Base-by-base conservation (phyloP, 2,888 invertebrate species). In the Frankliniella fusca region DNA sequence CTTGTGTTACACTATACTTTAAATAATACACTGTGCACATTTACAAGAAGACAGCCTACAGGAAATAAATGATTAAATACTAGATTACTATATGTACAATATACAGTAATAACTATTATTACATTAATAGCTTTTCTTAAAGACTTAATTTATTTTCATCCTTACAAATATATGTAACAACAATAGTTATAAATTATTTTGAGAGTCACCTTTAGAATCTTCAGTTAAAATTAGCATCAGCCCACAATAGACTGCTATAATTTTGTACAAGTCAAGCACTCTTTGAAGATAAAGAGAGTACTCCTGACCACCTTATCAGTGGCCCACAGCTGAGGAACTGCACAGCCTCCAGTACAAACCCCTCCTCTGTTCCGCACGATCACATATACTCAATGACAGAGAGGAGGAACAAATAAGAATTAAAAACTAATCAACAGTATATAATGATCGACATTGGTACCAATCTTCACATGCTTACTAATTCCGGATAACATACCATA, bases 1-100 rank as follows among this genome's bases (percentile, higher is more conserved):
- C 83, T 82, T 82, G 80, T 70, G 81, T 82, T 81, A 80, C 82
- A 81, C 80, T 83, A 84, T 82, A 82, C 81, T 84, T 27, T 76
- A 27, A 76, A 76, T 76, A 84, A 84, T 85, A 84, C 85, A 85
- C 84, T 86, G 86, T 86, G 86, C 86, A 86, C 85, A 85, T 86
- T 83, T 86, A 85, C 85, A 84, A 83, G 81, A 81, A 70, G 83
- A 49, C 82, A 83, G 81, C 48, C 27, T 81, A 28, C n/a, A 49
- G 81, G 61, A 82, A 82, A 50, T 8, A 48, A 65, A 82, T 81
- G 81, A 79, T 65, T 65, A 79, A 82, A 82, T 81, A 49, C 80
- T 81, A 83, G 83, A 81, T 70, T 83, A 82, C 82, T 81, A 82
- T 80, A 81, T 79, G 28, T 70, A 79, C 49, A 81, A 70, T 70